These are phyloP conservation scores for Clinocottus analis DNA, from an alignment of 2,113 vertebrate genomes.

Conservation along the genomic window DNA sequence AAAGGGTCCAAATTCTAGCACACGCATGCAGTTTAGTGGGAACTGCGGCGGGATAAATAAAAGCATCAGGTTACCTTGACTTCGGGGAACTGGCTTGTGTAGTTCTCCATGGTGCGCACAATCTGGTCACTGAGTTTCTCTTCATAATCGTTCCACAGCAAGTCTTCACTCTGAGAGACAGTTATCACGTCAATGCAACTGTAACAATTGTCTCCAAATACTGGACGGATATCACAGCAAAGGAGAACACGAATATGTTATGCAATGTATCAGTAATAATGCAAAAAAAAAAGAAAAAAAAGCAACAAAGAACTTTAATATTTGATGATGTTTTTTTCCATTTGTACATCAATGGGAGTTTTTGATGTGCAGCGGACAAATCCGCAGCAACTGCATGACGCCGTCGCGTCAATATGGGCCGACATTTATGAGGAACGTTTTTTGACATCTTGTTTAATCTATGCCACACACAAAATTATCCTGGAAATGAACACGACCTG, in stretches of 20 bases:
- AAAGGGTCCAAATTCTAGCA: too few species aligned
- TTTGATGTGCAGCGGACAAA: too few species aligned
- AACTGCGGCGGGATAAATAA: background rate
- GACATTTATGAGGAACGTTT: too few species aligned
- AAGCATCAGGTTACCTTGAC: slow-evolving; percentile 84
- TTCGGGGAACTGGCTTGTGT: slow-evolving; percentile 91
- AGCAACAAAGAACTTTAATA: too few species aligned
- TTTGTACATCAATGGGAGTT: too few species aligned
- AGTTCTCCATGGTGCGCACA: slow-evolving; percentile 93
- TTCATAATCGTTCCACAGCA: slow-evolving; percentile 96
- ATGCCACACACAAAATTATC: background rate
- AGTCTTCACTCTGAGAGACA: slow-evolving; percentile 88
- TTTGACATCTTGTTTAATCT: background rate
- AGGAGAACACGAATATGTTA: background rate
- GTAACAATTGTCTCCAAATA: background rate
- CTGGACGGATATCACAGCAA: background rate
- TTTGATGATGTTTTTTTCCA: too few species aligned
- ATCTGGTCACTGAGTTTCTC: slow-evolving; percentile 92
- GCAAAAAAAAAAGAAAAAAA: background rate
- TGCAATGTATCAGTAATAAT: background rate
- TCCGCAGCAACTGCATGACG: too few species aligned
- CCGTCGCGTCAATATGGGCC: background rate
- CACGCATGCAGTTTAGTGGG: background rate
- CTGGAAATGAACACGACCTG: background rate
- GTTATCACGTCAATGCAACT: background rate